phyloP scores from a whole-genome alignment of 2,113 vertebrate species.

The Hucho hucho region DNA sequence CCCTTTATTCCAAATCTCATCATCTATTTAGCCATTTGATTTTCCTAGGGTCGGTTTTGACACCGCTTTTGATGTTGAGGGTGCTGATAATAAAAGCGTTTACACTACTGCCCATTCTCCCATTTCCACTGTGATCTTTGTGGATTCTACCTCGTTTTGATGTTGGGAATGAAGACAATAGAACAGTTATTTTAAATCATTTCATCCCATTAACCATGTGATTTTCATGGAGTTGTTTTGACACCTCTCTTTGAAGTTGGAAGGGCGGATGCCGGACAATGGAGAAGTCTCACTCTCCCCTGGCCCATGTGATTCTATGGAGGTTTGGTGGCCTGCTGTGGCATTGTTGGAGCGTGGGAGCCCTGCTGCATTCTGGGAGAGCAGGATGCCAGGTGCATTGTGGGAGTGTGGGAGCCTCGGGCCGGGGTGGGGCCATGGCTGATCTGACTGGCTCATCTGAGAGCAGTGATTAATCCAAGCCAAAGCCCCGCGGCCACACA shows the following conservation, averaged over 20 bases:
- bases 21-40: slow-evolving; percentile 49
- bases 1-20: slow-evolving; percentile 63
- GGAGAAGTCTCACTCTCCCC: slow-evolving; percentile 39
- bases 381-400: slow-evolving; percentile 28
- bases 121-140: slow-evolving; percentile 49
- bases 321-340: slow-evolving; percentile 35
- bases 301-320: slow-evolving; percentile 37
- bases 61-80: slow-evolving; percentile 53
- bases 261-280: slow-evolving; percentile 34
- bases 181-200: slow-evolving; percentile 54
- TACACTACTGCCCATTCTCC: slow-evolving; percentile 29
- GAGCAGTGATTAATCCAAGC: slow-evolving; percentile 13
- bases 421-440: not conserved
- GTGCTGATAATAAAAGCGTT: slow-evolving; percentile 12
- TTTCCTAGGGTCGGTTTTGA: slow-evolving; percentile 47
- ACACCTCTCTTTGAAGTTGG: slow-evolving; percentile 51
- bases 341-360: slow-evolving; percentile 45
- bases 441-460: not conserved
- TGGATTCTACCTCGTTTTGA: slow-evolving; percentile 43
- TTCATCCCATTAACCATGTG: slow-evolving; percentile 40
- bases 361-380: slow-evolving; percentile 4
- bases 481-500: slow-evolving; percentile 10
- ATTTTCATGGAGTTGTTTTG: slow-evolving; percentile 45
- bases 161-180: slow-evolving; percentile 45
- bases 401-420: slow-evolving; percentile 33